Evolutionary conservation across 2,113 vertebrate species (phyloP), one percentile per base, ranked within the genome.

Genomic region (Festucalex cinctus): DNA sequence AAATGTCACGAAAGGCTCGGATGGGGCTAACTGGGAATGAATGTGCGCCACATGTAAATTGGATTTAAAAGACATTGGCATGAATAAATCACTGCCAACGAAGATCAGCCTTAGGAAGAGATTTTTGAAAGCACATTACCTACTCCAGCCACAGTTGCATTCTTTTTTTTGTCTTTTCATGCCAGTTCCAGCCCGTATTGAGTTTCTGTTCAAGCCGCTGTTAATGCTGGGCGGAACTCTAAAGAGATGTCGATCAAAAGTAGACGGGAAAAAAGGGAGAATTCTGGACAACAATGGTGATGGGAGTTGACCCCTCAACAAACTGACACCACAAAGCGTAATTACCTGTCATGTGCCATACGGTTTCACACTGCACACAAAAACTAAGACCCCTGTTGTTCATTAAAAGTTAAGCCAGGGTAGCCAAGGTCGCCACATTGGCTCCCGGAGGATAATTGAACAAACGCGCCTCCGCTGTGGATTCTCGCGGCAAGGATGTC

Each of bases 281-380:
- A 58, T 22, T 8, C 54, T 53, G 72, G 82, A 82, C 81, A 87
- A 87, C 86, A 89, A 89, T 84, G 79, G 86, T 37, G 79, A 32
- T 66, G 36, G 71, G 71, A 84, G 66, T 32, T 79, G 78, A 83
- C 81, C 83, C 73, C 76, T 64, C 78, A 82, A 88, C 85, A 79
- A 77, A 76, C 72, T 80, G 82, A 82, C 83, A 77, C 85, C 75
- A 75, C 69, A 26, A 20, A 79, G 72, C 84, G 86, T 87, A 91
- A 91, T 91, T 90, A 88, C 84, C 87, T 87, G 90, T 88, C 89
- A 84, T 80, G 82, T 83, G 83, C 72, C 6, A 54, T 66, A 79
- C 78, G 79, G 69, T 84, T 89, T 85, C 78, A 79, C 79, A 46
- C 81, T 74, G 84, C 83, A 80, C 70, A 84, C 80, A 79, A 86